Conservation (phyloP, 2,888 invertebrate species). For the Arctia plantaginis region DNA sequence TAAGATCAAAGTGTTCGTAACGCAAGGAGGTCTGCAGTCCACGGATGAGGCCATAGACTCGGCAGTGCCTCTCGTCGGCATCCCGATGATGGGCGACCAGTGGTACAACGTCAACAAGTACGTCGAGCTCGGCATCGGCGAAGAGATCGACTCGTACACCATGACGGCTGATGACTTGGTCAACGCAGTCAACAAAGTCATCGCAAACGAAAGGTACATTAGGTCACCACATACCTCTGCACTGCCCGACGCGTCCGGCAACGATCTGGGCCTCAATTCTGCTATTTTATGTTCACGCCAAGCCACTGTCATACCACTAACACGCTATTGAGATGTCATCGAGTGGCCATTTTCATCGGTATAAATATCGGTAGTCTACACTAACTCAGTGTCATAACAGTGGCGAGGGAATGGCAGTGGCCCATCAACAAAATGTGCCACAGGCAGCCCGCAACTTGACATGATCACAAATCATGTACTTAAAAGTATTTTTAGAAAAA, state of each 20-base stretch:
- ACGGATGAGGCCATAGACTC: constrained; percentile 75
- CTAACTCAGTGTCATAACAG: no score
- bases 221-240: neutral
- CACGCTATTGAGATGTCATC: no score
- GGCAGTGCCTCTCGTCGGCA: constrained; percentile 70
- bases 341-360: no score
- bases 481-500: no score
- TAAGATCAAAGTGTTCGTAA: constrained; percentile 74
- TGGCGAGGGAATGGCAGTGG: no score
- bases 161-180: constrained; percentile 57
- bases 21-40: constrained; percentile 78
- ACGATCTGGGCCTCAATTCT: no score
- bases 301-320: no score
- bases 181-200: constrained; percentile 54
- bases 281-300: no score
- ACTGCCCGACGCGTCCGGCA: neutral
- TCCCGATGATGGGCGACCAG: constrained; percentile 76
- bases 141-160: constrained; percentile 56
- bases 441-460: no score
- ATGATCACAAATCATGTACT: no score
- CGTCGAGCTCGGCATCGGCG: constrained; percentile 60
- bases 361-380: no score
- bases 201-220: constrained; percentile 53
- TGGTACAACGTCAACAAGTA: constrained; percentile 68
- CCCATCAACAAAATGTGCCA: no score